Evolutionary conservation across 2,113 vertebrate species (phyloP).

Genomic region (Origma solitaria): DNA sequence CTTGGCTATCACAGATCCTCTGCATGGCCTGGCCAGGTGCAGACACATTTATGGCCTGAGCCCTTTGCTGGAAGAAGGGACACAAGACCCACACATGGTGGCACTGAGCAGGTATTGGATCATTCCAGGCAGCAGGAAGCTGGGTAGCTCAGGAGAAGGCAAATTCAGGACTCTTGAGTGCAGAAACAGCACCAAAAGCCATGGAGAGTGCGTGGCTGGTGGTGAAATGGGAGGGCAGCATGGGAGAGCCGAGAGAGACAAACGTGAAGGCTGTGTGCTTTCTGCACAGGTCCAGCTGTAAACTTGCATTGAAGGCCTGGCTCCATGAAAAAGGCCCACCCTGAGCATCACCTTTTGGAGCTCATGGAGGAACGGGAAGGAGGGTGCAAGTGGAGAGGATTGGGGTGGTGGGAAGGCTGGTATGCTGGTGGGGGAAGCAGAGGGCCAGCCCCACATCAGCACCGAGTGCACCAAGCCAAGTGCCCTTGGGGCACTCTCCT

Average conservation of each 20-base stretch:
- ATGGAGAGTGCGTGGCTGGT: background rate
- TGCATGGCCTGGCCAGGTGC: fast-evolving
- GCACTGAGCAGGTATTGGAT: background rate
- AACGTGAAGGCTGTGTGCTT: background rate
- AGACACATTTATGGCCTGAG: background rate
- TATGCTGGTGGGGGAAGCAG: background rate
- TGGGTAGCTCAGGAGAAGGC: background rate
- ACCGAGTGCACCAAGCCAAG: background rate
- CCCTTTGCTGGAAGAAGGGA: background rate
- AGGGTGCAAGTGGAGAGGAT: background rate
- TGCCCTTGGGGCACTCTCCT: fast-evolving
- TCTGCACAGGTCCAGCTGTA: background rate
- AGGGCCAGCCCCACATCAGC: background rate
- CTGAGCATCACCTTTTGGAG: background rate
- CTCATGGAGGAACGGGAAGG: background rate
- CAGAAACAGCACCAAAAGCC: background rate
- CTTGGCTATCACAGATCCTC: background rate
- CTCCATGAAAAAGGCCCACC: background rate
- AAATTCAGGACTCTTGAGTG: background rate
- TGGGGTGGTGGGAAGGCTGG: fast-evolving
- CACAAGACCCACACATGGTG: background rate
- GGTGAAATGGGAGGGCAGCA: fast-evolving
- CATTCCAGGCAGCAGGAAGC: background rate
- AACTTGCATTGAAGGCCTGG: background rate
- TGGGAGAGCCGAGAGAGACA: background rate